These are phyloP conservation scores for Hylaeus anthracinus DNA, from an alignment of 1,140 invertebrate genomes.

Conservation along the genomic window DNA sequence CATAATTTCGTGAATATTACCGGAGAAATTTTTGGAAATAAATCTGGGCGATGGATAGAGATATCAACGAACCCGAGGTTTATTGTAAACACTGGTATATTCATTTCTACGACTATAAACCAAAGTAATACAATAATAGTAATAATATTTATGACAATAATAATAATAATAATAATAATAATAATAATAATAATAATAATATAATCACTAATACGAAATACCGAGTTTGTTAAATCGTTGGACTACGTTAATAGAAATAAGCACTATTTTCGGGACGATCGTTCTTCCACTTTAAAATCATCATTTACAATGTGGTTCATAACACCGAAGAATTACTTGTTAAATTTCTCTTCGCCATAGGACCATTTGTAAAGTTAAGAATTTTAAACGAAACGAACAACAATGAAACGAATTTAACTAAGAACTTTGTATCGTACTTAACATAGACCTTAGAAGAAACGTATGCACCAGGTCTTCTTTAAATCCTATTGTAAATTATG, in stretches of 20 bases:
- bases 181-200: constrained; percentile 58
- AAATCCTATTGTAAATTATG: neutral
- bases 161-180: constrained; percentile 55
- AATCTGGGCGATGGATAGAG: neutral
- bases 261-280: constrained; percentile 16
- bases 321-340: neutral
- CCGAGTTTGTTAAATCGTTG: constrained; percentile 47
- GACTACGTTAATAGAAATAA: constrained; percentile 45
- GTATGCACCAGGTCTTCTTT: constrained; percentile 37
- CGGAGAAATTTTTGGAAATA: neutral
- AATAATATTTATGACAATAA: constrained; percentile 52
- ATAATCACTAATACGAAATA: constrained; percentile 72
- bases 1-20: neutral
- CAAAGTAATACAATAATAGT: constrained; percentile 74
- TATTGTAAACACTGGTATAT: constrained; percentile 78
- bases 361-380: neutral
- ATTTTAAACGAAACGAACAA: constrained; percentile 21
- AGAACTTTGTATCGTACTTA: constrained; percentile 1
- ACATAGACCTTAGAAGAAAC: constrained; percentile 56
- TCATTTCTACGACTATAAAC: constrained; percentile 77
- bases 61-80: neutral
- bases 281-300: constrained; percentile 15
- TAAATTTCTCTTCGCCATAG: neutral
- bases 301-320: constrained; percentile 3
- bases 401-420: constrained; percentile 26